These are phyloP conservation scores for Strigamia transsilvanica DNA, from an alignment of 2,888 invertebrate species.

Conservation along the genomic window DNA sequence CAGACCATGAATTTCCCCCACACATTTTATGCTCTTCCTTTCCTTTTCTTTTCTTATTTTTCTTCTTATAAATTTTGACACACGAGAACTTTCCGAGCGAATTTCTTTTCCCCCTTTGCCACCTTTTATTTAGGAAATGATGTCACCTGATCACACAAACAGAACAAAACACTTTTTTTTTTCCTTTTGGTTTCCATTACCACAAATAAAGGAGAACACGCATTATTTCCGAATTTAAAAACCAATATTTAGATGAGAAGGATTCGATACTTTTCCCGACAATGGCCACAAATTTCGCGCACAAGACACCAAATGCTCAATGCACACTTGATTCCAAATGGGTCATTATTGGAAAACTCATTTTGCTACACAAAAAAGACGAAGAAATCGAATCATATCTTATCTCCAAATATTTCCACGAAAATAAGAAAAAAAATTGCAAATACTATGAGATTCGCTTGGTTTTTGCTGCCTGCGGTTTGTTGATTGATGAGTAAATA, in stretches of 20 bases:
- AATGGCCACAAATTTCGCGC: not conserved
- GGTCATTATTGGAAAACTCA: constrained; percentile 22
- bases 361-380: not conserved
- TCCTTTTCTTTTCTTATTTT: not conserved
- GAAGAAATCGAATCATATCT: not conserved
- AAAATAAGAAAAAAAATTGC: not conserved
- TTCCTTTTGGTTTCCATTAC: no score
- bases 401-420: not conserved
- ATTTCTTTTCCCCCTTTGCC: not conserved
- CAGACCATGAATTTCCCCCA: not conserved
- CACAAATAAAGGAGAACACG: no score
- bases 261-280: not conserved
- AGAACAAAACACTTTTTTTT: no score
- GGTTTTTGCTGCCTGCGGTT: not conserved
- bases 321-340: constrained; percentile 24
- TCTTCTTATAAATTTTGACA: not conserved
- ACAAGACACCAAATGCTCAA: not conserved
- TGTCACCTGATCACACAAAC: not conserved
- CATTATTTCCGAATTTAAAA: not conserved
- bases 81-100: not conserved
- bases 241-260: not conserved
- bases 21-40: not conserved
- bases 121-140: not conserved
- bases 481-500: constrained; percentile 24
- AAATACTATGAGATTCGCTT: not conserved